Conservation (phyloP, 1,140 invertebrate genomes). For the Atta texana region DNA sequence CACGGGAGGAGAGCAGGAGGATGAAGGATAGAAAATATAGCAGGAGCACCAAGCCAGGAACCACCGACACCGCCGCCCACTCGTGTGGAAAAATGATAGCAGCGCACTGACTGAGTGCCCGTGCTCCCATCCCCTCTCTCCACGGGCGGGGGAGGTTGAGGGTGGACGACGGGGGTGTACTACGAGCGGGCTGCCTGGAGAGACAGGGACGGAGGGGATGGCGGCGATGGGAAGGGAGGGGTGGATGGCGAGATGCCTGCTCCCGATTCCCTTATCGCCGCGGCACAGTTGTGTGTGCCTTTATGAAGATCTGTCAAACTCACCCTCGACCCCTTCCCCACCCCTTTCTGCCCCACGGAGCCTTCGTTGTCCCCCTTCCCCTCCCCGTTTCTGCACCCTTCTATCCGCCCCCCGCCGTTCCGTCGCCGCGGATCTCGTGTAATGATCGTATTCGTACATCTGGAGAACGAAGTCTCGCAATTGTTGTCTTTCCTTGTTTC, state of each 20-base stretch:
- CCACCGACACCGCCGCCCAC: slow-evolving; percentile 77
- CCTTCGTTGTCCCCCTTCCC: slow-evolving; percentile 13
- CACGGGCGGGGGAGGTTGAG: slow-evolving; percentile 76
- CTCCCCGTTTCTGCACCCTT: not conserved
- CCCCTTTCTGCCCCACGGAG: slow-evolving; percentile 15
- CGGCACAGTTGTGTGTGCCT: slow-evolving; percentile 83
- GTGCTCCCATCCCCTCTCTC: slow-evolving; percentile 59
- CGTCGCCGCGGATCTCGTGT: slow-evolving; percentile 47
- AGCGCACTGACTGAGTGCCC: slow-evolving; percentile 78
- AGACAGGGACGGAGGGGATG: slow-evolving; percentile 47
- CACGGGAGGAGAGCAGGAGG: not conserved
- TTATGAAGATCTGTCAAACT: slow-evolving; percentile 84
- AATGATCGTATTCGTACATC: slow-evolving; percentile 54
- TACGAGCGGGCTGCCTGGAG: slow-evolving; percentile 51
- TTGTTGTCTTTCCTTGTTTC: slow-evolving; percentile 19
- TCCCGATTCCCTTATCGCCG: slow-evolving; percentile 81
- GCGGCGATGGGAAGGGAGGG: not conserved
- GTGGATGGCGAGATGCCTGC: slow-evolving; percentile 77
- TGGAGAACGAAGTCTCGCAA: slow-evolving; percentile 54
- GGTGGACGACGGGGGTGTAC: slow-evolving; percentile 69
- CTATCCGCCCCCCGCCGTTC: slow-evolving; percentile 40
- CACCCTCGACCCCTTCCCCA: slow-evolving; percentile 72
- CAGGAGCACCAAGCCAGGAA: slow-evolving; percentile 70
- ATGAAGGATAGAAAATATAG: slow-evolving; percentile 44
- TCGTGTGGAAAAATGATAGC: slow-evolving; percentile 80